These are phyloP conservation scores for Crioceris asparagi DNA, from an alignment of 2,888 invertebrate genomes.

Conservation along the genomic window DNA sequence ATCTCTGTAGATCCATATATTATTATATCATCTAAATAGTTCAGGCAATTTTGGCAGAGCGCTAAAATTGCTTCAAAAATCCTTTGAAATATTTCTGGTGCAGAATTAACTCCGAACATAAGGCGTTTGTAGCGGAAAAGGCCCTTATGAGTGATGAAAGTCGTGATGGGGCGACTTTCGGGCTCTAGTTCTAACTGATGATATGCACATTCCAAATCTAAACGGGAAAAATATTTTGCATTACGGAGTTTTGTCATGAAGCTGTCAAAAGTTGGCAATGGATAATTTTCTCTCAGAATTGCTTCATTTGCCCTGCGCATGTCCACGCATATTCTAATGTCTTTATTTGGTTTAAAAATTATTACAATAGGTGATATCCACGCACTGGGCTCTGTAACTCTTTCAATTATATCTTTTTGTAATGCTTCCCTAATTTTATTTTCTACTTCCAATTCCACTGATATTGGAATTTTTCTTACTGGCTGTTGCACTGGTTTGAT, in stretches of 20 bases:
- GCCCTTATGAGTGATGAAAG: slow-evolving; percentile 18
- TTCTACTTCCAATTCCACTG: slow-evolving; percentile 15
- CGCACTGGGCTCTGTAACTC: slow-evolving; percentile 23
- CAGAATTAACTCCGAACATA: slow-evolving; percentile 31
- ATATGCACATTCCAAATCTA: slow-evolving; percentile 21
- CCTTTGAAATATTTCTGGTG: slow-evolving; percentile 25
- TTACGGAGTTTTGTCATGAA: slow-evolving; percentile 21
- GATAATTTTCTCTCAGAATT: slow-evolving; percentile 22
- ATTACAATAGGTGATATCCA: slow-evolving; percentile 31
- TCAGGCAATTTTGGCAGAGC: slow-evolving; percentile 22
- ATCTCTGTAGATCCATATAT: slow-evolving; percentile 22
- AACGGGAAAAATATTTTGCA: slow-evolving; percentile 22
- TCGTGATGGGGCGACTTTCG: slow-evolving; percentile 16
- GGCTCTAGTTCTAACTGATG: slow-evolving; percentile 23
- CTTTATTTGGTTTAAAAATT: slow-evolving; percentile 18
- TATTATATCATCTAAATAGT: slow-evolving; percentile 25
- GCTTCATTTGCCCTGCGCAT: slow-evolving; percentile 30
- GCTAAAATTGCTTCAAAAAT: slow-evolving; percentile 24
- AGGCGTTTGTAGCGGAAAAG: slow-evolving; percentile 28
- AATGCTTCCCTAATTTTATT: slow-evolving; percentile 18
- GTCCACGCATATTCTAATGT: slow-evolving; percentile 29
- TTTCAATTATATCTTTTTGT: slow-evolving; percentile 26
- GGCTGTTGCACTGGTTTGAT: slow-evolving; percentile 7
- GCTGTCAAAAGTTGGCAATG: slow-evolving; percentile 21
- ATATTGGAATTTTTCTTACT: slow-evolving; percentile 7